Evolutionary conservation across 2,113 vertebrate species (phyloP).

Genomic region (Sebastes fasciatus): DNA sequence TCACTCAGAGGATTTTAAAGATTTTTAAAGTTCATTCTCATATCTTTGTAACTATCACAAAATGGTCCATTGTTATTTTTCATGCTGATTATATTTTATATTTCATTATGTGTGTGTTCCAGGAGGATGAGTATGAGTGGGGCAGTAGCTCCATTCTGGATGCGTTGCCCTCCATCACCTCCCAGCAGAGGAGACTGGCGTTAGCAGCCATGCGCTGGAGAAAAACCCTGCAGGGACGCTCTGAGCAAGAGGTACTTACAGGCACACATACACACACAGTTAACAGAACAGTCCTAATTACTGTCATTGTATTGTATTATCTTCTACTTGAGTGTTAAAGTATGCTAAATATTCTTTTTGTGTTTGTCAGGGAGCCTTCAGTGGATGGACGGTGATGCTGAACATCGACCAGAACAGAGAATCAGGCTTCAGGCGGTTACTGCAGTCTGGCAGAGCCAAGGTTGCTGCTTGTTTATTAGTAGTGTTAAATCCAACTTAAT

Average conservation of each 20-base stretch:
- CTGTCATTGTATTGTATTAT: not conserved
- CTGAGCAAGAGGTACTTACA: constrained; percentile 76
- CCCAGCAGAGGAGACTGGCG: constrained; percentile 92
- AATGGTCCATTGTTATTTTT: too few species aligned
- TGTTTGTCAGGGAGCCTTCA: constrained; percentile 92
- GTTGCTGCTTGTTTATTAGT: constrained; percentile 72
- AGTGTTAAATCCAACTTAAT: not conserved
- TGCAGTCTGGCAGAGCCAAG: constrained; percentile 96
- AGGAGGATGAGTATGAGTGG: constrained; percentile 99
- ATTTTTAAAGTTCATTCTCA: too few species aligned
- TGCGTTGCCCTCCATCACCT: constrained; percentile 88
- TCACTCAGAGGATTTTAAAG: too few species aligned
- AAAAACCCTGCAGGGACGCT: constrained; percentile 86
- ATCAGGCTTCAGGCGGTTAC: constrained; percentile 93
- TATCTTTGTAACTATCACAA: too few species aligned
- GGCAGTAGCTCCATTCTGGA: constrained; percentile 91
- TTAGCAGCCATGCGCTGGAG: constrained; percentile 95
- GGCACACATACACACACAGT: constrained; percentile 48
- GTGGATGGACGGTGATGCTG: constrained; percentile 96
- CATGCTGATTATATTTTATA: too few species aligned
- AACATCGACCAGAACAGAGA: constrained; percentile 94
- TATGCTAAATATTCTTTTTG: not conserved
- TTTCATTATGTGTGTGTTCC: constrained; percentile 29
- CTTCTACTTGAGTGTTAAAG: not conserved
- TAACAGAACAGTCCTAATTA: not conserved